phyloP scores from a whole-genome alignment of 2,888 invertebrate species.

The Clistopyga incitator region DNA sequence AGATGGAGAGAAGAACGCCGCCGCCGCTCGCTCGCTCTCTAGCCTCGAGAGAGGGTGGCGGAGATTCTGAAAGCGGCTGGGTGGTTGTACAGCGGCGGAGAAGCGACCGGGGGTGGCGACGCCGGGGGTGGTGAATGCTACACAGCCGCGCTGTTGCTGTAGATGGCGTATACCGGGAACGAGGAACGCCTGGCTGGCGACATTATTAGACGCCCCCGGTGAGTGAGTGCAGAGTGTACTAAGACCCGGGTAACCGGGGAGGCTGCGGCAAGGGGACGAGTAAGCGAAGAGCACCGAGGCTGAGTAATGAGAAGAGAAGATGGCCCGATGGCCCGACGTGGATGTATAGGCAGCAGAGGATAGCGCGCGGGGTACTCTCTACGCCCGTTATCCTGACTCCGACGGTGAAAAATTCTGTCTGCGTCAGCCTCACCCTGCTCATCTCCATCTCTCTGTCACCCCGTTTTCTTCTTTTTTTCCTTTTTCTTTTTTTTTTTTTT shows the following conservation, averaged over 20 bases:
- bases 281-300: conserved; percentile 66
- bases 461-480: conserved; percentile 44
- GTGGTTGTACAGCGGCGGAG: conserved; percentile 58
- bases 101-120: conserved; percentile 41
- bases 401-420: conserved; percentile 65
- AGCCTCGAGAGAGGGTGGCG: conserved; percentile 61
- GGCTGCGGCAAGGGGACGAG: conserved; percentile 43
- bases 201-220: conserved; percentile 84
- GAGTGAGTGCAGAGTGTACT: conserved; percentile 77
- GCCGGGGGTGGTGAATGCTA: conserved; percentile 58
- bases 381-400: conserved; percentile 49
- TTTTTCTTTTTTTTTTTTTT: too few species aligned
- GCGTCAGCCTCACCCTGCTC: conserved; percentile 61
- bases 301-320: conserved; percentile 74
- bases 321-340: conserved; percentile 69
- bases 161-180: conserved; percentile 74
- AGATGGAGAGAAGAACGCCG: conserved; percentile 57
- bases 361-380: conserved; percentile 1
- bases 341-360: conserved; percentile 27
- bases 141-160: conserved; percentile 45
- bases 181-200: conserved; percentile 83
- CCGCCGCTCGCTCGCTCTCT: conserved; percentile 58
- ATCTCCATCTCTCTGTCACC: conserved; percentile 47
- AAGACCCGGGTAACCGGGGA: conserved; percentile 59
- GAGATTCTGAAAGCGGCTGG: conserved; percentile 70